Evolutionary conservation across 2,113 vertebrate genomes (phyloP), one percentile per base, ranked within the genome.

Genomic region (Oreochromis niloticus): DNA sequence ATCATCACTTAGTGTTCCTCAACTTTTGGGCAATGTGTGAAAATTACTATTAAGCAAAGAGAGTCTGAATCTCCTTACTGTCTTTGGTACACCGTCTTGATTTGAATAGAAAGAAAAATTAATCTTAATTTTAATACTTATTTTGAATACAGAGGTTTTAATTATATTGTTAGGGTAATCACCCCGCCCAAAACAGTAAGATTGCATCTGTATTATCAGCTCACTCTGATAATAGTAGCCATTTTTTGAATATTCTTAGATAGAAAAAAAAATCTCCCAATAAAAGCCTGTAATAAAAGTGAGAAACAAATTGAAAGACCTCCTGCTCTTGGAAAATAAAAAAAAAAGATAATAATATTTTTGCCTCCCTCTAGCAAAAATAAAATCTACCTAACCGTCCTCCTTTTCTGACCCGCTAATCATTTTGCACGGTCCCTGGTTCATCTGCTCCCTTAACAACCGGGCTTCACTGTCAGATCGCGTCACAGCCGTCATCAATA

Each of bases 401-500:
- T 43, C 16, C 66, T 86, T 75, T 84, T 54, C 83, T 66, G 63
- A 91, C 81, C 80, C 46, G 9, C 4, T 27, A 7, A 71, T 84
- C 4, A 27, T 81, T 80, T 17, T 6, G 14, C 36, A 39, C 24
- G 1, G 57, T 55, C 80, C 78, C 55, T 16, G 12, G 22, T 61
- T 82, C 83, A 71, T 88, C 90, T 71, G 27, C 84, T 80, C 13
- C 52, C 84, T 8, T 73, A 82, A 30, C 83, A 63, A 24, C 61
- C 73, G 43, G 56, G 78, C 63, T 41, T 85, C 56, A 73, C 85
- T 87, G 87, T 90, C 91, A 16, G 30, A 71, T 59, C 16, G 19
- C 68, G 83, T 89, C 89, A 55, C 78, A 56, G 46, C 83, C n/a
- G 83, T 66, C 91, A 89, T 94, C 93, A 85, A 88, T 94, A 94